Percentiles rank a stretch among this genome's conserved stretches.
Conservation (phyloP, 2,797 vertebrate species). For the Odontamblyopus lacepedii region DNA sequence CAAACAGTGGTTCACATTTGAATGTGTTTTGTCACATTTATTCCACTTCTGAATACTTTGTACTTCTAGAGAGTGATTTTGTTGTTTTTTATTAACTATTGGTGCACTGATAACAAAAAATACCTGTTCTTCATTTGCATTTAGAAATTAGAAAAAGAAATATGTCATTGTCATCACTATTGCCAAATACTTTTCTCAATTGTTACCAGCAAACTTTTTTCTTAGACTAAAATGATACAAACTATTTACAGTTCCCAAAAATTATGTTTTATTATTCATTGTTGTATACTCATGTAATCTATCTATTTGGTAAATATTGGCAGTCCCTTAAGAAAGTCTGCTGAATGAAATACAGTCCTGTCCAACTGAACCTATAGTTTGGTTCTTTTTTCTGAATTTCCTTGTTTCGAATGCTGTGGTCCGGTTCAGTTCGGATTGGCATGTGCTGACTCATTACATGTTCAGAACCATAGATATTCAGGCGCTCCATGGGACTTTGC, state of each 20-base stretch:
- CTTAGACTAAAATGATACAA: neutral
- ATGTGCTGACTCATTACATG: too few relatives aligned
- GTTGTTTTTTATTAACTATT: slow-evolving; percentile 14
- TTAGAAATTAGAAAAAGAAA: neutral
- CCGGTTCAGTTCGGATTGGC: neutral
- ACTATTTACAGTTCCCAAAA: neutral
- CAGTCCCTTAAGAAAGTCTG: neutral
- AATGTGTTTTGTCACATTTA: slow-evolving; percentile 62
- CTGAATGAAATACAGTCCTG: too few relatives aligned
- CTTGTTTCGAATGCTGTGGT: neutral
- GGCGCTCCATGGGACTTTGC: too few relatives aligned
- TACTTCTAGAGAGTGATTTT: neutral
- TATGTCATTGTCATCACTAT: neutral
- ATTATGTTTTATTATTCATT: neutral
- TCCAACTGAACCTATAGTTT: too few relatives aligned
- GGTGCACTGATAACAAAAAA: slow-evolving; percentile 21
- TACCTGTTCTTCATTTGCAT: neutral
- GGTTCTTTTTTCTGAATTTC: neutral
- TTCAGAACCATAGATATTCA: too few relatives aligned
- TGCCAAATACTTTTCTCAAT: neutral
- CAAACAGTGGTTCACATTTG: slow-evolving; percentile 66
- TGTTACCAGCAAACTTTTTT: neutral
- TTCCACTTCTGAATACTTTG: slow-evolving; percentile 29
- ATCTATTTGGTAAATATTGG: neutral
- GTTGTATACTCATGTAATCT: neutral